Evolutionary conservation across 2,888 invertebrate species (phyloP).

Genomic region (Tiliacea aurago): DNA sequence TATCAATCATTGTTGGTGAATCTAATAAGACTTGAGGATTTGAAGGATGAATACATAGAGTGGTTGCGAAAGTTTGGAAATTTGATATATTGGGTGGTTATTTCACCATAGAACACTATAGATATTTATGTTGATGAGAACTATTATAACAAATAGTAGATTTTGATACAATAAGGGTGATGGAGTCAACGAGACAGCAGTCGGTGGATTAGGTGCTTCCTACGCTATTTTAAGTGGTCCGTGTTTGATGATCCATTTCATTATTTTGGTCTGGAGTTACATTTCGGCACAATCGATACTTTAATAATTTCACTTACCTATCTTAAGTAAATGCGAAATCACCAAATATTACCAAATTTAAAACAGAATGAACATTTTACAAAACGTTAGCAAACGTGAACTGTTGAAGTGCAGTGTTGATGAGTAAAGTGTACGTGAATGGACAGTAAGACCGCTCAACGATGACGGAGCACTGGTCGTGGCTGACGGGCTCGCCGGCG

Average conservation of each 20-base stretch:
- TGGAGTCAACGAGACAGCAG: neutral
- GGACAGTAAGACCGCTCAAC: slow-evolving; percentile 21
- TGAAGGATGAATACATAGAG: slow-evolving; percentile 77
- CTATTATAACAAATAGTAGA: neutral
- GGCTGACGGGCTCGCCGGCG: slow-evolving; percentile 83
- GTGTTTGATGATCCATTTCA: neutral
- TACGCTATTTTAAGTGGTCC: neutral
- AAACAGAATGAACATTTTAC: neutral
- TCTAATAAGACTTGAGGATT: slow-evolving; percentile 81
- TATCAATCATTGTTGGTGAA: slow-evolving; percentile 83
- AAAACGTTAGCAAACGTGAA: neutral
- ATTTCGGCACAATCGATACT: neutral
- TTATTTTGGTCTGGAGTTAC: neutral
- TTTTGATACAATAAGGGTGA: neutral
- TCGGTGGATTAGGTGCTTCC: neutral
- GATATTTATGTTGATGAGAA: neutral
- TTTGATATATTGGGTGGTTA: slow-evolving; percentile 44
- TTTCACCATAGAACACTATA: neutral
- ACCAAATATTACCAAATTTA: neutral
- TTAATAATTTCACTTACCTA: too few species aligned
- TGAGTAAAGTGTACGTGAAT: slow-evolving; percentile 35
- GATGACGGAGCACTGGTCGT: slow-evolving; percentile 88
- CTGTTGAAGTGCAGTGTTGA: slow-evolving; percentile 16
- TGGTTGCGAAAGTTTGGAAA: slow-evolving; percentile 68
- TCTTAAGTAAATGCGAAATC: too few species aligned